These are phyloP conservation scores for Oeneis ivallda DNA, from an alignment of 2,888 invertebrate genomes.

Conservation along the genomic window DNA sequence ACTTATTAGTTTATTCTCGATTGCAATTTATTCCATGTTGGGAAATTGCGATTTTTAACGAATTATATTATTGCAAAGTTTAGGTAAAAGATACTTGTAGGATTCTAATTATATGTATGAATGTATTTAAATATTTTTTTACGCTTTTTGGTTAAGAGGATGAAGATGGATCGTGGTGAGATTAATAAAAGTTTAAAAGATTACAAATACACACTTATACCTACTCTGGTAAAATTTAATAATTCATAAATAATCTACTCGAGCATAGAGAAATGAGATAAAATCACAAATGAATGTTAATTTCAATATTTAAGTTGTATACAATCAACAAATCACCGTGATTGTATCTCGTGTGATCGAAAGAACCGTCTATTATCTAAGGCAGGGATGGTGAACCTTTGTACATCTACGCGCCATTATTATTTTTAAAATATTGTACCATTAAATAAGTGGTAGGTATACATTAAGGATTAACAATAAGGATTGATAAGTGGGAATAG, in stretches of 20 bases:
- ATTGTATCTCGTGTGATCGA: conserved; percentile 73
- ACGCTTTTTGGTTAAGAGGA: too few species aligned
- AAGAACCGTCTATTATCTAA: conserved; percentile 69
- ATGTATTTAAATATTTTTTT: not conserved
- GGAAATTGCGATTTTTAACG: too few species aligned
- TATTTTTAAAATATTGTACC: not conserved
- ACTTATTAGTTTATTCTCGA: too few species aligned
- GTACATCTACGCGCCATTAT: not conserved
- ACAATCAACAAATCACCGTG: conserved; percentile 78
- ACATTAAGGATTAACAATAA: too few species aligned
- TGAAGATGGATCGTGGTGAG: not conserved
- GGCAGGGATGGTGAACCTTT: not conserved
- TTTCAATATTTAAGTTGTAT: conserved; percentile 77
- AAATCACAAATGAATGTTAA: conserved; percentile 76
- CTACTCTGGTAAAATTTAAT: conserved; percentile 36
- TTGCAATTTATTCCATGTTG: too few species aligned
- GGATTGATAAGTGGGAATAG: too few species aligned
- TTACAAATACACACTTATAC: conserved; percentile 20
- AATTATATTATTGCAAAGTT: too few species aligned
- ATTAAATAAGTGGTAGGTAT: too few species aligned
- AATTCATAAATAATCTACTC: conserved; percentile 45
- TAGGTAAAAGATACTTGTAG: too few species aligned
- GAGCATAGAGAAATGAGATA: conserved; percentile 38
- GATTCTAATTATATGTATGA: too few species aligned
- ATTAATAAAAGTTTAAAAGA: not conserved